Evolutionary conservation across 2,113 vertebrate species (phyloP), one percentile per base, ranked within the genome.

Genomic region (Terrapene triunguis): DNA sequence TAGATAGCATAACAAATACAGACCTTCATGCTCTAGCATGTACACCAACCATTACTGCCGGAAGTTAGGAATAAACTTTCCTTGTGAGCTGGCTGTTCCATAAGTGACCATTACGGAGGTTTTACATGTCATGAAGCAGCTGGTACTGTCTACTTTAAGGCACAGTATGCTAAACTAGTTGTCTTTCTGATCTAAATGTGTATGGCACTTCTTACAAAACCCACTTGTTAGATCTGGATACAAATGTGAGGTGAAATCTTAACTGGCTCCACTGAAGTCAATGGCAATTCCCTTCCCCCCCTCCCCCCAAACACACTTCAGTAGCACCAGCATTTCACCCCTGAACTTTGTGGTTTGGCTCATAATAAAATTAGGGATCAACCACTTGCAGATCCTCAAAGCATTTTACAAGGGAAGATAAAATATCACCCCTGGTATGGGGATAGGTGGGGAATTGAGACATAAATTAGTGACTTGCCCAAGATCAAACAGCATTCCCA

Each of bases 1-100:
- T 82, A 95, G 54, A 17, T 80, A 29, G 38, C 17, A 5, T 48
- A 76, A 82, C 2, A 83, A 90, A 94, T 96, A 38, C 88, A 94
- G 92, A 92, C 42, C 62, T 89, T 51, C 38, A 78, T 5, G 16
- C 14, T 82, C 38, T 81, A n/a, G 57, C 86, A 53, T 59, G 8
- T 35, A 72, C 59, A 55, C 22, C 24, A 76, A 76, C 12, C 12
- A 44, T 44, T 25, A 10, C 7, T 85, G 13, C 47, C 82, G 85
- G 78, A 92, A 92, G 90, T 84, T 82, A 89, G 65, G 59, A 80
- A 84, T 80, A 55, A 47, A 27, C 8, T 69, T 89, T 88, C 16
- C 22, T 84, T 24, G 38, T 89, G 82, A 86, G 6, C 17, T 89
- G 24, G 5, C 88, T 89, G 54, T 57, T 94, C 93, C n/a, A 47